Percentiles rank a stretch among this genome's conserved stretches.
These are phyloP conservation scores for Echinometra lucunter DNA, from an alignment of 53 echinoderm and acorn worm species.

Conservation along the genomic window DNA sequence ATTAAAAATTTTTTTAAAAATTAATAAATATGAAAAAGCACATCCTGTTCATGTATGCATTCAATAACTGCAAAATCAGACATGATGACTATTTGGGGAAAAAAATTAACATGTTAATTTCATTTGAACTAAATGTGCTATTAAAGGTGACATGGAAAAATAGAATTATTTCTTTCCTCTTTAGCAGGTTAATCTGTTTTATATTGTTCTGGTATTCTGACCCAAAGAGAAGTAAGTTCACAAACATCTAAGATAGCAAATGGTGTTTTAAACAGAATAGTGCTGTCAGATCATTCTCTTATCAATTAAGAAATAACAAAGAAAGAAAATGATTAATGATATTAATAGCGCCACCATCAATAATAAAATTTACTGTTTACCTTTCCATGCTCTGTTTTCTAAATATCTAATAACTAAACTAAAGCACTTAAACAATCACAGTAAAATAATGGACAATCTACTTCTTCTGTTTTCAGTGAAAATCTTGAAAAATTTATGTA, in stretches of 20 bases:
- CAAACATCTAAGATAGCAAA: background rate
- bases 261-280: background rate
- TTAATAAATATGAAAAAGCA: background rate
- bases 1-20: no score
- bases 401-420: background rate
- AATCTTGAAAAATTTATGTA: background rate
- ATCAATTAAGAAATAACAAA: background rate
- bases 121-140: background rate
- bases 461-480: background rate
- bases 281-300: background rate
- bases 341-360: no score
- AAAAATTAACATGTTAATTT: background rate
- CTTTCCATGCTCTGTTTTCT: background rate
- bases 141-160: background rate
- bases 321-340: background rate
- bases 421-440: background rate
- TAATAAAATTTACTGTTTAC: no score
- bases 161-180: background rate
- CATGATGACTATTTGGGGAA: background rate
- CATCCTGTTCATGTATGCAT: background rate
- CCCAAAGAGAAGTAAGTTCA: background rate
- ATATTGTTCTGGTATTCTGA: background rate
- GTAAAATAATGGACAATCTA: background rate
- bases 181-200: background rate
- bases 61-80: conserved; percentile 4